phyloP scores from a whole-genome alignment of 2,113 vertebrate species.

The Barbus barbus region DNA sequence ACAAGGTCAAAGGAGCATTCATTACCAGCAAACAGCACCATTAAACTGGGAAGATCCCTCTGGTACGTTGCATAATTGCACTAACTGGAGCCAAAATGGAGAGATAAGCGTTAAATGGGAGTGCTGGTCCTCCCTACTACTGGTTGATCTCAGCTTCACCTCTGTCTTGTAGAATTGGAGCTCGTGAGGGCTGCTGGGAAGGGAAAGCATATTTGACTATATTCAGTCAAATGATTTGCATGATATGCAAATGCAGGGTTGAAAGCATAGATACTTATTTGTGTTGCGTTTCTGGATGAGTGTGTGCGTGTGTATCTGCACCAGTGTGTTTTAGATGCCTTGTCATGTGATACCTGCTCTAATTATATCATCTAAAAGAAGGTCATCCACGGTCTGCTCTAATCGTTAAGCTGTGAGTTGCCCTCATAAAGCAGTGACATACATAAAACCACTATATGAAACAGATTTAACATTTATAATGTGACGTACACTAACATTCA shows the following conservation, averaged over 20 bases:
- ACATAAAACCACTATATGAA: conserved; percentile 3
- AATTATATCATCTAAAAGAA: conserved; percentile 77
- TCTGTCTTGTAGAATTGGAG: not conserved
- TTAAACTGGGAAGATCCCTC: not conserved
- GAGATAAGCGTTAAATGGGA: not conserved
- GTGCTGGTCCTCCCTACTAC: not conserved
- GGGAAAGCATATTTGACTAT: not conserved
- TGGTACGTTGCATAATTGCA: not conserved
- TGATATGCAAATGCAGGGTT: conserved; percentile 16
- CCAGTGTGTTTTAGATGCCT: conserved; percentile 69
- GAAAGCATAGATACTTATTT: conserved; percentile 5
- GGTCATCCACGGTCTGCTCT: conserved; percentile 69
- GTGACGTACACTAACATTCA: not conserved
- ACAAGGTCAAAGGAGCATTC: not conserved
- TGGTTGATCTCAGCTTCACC: not conserved
- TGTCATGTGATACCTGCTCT: conserved; percentile 80
- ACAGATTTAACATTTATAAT: not conserved
- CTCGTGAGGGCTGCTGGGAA: not conserved
- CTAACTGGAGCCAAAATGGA: conserved; percentile 13
- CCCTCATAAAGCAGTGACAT: conserved; percentile 12
- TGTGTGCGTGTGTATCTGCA: conserved; percentile 72
- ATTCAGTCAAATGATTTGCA: conserved; percentile 23
- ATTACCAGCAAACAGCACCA: not conserved
- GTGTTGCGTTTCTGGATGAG: conserved; percentile 19
- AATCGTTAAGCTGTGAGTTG: conserved; percentile 57